Evolutionary conservation across 1,140 invertebrate genomes (phyloP).

Genomic region (Drosophila pallidifrons): DNA sequence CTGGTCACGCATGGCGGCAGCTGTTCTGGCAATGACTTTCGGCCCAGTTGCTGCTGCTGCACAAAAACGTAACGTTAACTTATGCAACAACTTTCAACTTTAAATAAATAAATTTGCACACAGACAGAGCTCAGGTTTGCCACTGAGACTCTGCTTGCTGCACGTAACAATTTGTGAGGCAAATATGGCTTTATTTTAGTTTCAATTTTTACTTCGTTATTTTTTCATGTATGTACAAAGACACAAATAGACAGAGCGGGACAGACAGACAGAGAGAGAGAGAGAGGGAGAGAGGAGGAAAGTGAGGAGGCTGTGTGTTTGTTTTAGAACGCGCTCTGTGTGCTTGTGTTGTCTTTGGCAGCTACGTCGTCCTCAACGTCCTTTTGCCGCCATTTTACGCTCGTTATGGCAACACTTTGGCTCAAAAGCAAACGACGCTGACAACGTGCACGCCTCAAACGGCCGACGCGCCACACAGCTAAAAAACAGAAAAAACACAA

Average conservation of each 20-base stretch:
- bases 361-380: constrained; percentile 49
- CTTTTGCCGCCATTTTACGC: constrained; percentile 82
- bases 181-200: constrained; percentile 84
- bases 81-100: constrained; percentile 77
- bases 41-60: constrained; percentile 17
- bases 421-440: constrained; percentile 77
- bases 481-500: constrained; percentile 35
- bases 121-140: constrained; percentile 8
- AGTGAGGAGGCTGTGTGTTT: constrained; percentile 52
- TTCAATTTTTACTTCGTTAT: constrained; percentile 83
- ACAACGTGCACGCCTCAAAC: constrained; percentile 64
- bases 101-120: constrained; percentile 79
- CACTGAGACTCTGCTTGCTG: constrained; percentile 2
- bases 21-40: constrained; percentile 45
- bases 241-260: constrained; percentile 33
- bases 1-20: constrained; percentile 12
- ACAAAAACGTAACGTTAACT: constrained; percentile 51
- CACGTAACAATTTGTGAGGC: constrained; percentile 77
- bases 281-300: neutral
- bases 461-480: constrained; percentile 45
- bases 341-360: constrained; percentile 75
- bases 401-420: constrained; percentile 83
- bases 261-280: constrained; percentile 26
- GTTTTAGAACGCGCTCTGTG: constrained; percentile 66
- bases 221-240: constrained; percentile 54